These are phyloP conservation scores for Sipha flava DNA, from an alignment of 1,140 invertebrate genomes.

Conservation along the genomic window DNA sequence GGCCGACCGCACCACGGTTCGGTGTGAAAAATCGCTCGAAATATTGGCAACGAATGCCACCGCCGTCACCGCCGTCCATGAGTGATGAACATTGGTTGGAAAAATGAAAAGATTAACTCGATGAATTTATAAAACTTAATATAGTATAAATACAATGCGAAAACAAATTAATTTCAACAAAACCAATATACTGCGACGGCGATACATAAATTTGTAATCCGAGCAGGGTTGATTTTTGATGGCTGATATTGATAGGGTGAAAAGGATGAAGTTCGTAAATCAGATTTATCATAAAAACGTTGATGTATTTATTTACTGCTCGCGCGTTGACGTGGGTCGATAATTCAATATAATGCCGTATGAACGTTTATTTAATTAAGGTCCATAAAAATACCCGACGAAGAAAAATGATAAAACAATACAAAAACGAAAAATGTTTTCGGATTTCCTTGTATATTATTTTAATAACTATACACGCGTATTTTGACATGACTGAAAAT, in stretches of 20 bases:
- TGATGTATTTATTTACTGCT: neutral
- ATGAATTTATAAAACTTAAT: neutral
- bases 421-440: neutral
- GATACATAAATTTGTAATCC: neutral
- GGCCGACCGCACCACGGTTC: no score
- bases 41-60: no score
- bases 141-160: neutral
- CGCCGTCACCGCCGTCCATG: no score
- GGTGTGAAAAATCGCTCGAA: no score
- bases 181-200: neutral
- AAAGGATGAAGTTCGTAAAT: neutral
- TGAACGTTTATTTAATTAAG: neutral
- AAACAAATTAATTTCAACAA: neutral
- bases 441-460: neutral
- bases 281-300: neutral
- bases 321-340: neutral
- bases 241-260: neutral
- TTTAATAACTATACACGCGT: no score
- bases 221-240: neutral
- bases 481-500: neutral
- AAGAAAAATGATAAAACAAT: no score
- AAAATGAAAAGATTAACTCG: neutral
- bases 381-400: neutral
- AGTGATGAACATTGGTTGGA: neutral
- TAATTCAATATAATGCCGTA: neutral